phyloP scores from a whole-genome alignment of 2,888 invertebrate species.

The Encarsia formosa region DNA sequence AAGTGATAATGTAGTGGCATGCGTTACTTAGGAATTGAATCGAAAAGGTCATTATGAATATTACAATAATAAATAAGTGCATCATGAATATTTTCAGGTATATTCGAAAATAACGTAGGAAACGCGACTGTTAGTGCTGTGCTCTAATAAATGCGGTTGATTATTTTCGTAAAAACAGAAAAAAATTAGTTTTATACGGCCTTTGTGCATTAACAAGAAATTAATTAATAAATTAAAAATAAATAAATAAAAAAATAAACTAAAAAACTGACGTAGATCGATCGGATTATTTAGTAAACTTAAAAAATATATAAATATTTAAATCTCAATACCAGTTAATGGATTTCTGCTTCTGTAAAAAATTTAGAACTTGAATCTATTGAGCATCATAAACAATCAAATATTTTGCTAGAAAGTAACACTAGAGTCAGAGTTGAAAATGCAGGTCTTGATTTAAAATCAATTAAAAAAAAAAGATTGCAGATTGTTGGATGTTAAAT shows the following conservation, averaged over 20 bases:
- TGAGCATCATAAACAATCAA: constrained; percentile 18
- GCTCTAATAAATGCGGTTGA: constrained; percentile 2
- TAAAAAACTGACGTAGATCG: constrained; percentile 1
- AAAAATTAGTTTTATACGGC: constrained; percentile 24
- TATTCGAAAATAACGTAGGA: constrained; percentile 1
- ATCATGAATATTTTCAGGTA: constrained; percentile 14
- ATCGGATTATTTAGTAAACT: constrained; percentile 4
- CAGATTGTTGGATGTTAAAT: too few species aligned
- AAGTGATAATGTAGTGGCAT: constrained; percentile 17
- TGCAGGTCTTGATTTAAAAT: too few species aligned
- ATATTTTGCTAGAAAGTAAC: too few species aligned
- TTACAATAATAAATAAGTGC: constrained; percentile 12
- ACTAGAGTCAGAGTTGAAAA: too few species aligned
- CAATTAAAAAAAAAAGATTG: too few species aligned
- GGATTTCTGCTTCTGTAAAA: constrained; percentile 19
- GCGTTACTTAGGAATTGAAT: constrained; percentile 24
- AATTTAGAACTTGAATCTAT: constrained; percentile 7
- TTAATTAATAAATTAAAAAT: constrained; percentile 4
- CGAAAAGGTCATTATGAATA: constrained; percentile 11
- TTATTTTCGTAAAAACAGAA: constrained; percentile 24
- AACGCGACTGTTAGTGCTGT: constrained; percentile 3
- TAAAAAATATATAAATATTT: constrained; percentile 6
- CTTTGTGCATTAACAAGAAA: constrained; percentile 5
- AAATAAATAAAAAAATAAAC: constrained; percentile 2
- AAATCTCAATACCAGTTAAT: constrained; percentile 8